Evolutionary conservation across 92 coral and sea anemone species (phyloP).

Genomic region (Desmophyllum pertusum): DNA sequence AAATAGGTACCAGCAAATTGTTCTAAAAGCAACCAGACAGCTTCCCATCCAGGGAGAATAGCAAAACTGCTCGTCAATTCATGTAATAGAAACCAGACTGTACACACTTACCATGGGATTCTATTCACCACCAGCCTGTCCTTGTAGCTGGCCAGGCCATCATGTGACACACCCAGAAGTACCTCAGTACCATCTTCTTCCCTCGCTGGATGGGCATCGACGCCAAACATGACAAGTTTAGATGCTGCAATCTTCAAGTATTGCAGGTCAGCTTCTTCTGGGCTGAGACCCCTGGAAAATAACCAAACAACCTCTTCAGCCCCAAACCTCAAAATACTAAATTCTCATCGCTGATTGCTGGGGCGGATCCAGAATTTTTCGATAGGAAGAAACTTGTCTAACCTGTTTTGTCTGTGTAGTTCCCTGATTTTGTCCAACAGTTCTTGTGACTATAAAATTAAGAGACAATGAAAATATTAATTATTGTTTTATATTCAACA

Average conservation of each 20-base stretch:
- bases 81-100: background rate
- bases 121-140: conserved; percentile 87
- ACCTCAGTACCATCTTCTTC: conserved; percentile 88
- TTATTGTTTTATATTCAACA: no score
- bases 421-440: conserved; percentile 85
- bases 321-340: background rate
- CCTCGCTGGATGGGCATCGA: conserved; percentile 95
- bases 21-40: no score
- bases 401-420: conserved; percentile 88
- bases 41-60: background rate
- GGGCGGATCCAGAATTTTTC: background rate
- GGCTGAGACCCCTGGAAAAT: conserved; percentile 79
- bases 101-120: conserved; percentile 80
- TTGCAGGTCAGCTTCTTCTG: conserved; percentile 90
- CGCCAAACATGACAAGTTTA: conserved; percentile 95
- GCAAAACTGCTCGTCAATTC: background rate
- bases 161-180: conserved; percentile 89
- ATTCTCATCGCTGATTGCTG: background rate
- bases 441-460: conserved; percentile 71
- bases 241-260: conserved; percentile 87
- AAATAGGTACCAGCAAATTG: background rate
- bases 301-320: background rate
- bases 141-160: conserved; percentile 86
- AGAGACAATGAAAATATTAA: no score
- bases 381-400: background rate